These are phyloP conservation scores for Macrotis lagotis DNA, from an alignment of 2,113 vertebrate species.

Conservation along the genomic window DNA sequence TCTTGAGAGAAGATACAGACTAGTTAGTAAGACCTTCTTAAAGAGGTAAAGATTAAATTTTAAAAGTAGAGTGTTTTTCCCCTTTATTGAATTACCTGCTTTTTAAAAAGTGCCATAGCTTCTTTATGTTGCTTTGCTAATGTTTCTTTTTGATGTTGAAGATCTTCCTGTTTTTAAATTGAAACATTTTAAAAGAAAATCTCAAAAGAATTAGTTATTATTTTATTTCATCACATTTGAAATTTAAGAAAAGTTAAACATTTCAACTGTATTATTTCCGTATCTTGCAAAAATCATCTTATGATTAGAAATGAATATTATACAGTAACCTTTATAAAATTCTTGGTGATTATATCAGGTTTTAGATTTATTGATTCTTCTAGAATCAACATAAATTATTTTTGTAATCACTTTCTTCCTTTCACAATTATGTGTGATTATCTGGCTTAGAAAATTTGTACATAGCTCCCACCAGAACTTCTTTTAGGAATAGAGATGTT, in stretches of 20 bases:
- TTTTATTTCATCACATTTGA: slow-evolving; percentile 2
- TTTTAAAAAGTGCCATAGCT: slow-evolving; percentile 86
- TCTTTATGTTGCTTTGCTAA: slow-evolving; percentile 87
- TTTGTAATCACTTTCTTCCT: slow-evolving; percentile 31
- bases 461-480: slow-evolving; percentile 20
- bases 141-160: slow-evolving; percentile 85
- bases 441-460: slow-evolving; percentile 43
- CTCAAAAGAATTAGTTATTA: slow-evolving; percentile 1
- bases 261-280: slow-evolving; percentile 9
- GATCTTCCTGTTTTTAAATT: slow-evolving; percentile 84
- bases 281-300: slow-evolving; percentile 56
- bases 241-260: slow-evolving; percentile 53
- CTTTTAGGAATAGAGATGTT: slow-evolving; percentile 45
- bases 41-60: neutral
- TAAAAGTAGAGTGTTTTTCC: slow-evolving; percentile 31
- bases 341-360: neutral
- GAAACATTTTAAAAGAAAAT: slow-evolving; percentile 49
- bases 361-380: neutral
- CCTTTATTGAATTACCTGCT: slow-evolving; percentile 86
- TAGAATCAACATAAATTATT: slow-evolving; percentile 33
- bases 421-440: slow-evolving; percentile 9
- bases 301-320: neutral
- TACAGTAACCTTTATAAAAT: neutral
- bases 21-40: slow-evolving; percentile 7
- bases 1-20: slow-evolving; percentile 10